These are phyloP conservation scores for Helostoma temminkii DNA, from an alignment of 2,797 vertebrate species.

Conservation along the genomic window DNA sequence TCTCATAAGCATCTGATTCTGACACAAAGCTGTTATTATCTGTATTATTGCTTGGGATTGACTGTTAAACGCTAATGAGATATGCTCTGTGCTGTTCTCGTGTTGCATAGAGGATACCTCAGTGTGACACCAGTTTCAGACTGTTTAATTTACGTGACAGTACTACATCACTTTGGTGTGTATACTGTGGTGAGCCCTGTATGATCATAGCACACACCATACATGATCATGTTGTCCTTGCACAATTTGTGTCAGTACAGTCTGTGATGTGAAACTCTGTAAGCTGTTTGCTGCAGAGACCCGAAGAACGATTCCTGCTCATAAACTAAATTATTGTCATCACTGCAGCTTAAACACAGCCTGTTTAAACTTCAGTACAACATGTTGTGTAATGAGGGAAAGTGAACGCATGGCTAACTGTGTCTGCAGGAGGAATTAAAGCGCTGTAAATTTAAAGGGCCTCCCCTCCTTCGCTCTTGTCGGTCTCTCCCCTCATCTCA, in stretches of 20 bases:
- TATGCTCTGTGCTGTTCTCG: background rate
- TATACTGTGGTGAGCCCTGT: background rate
- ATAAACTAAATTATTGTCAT: constrained; percentile 5
- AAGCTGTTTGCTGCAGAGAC: constrained; percentile 49
- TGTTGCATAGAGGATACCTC: no score
- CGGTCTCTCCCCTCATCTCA: constrained; percentile 28
- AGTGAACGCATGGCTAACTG: constrained; percentile 38
- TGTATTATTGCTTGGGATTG: background rate
- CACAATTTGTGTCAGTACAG: constrained; percentile 45
- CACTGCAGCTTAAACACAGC: constrained; percentile 28
- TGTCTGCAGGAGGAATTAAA: constrained; percentile 47
- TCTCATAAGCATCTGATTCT: no score
- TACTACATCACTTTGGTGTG: constrained; percentile 2
- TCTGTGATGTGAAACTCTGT: constrained; percentile 67
- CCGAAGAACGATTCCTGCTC: constrained; percentile 21
- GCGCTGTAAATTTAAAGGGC: constrained; percentile 46
- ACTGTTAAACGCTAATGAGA: background rate
- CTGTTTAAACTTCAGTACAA: constrained; percentile 30
- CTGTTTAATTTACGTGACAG: no score
- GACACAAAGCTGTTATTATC: background rate
- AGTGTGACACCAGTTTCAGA: background rate
- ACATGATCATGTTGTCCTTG: constrained; percentile 45
- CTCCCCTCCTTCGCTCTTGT: background rate
- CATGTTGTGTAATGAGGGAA: constrained; percentile 23
- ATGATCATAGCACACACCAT: constrained; percentile 20